phyloP scores from a whole-genome alignment of 1,140 invertebrate species.

The Triops longicaudatus region DNA sequence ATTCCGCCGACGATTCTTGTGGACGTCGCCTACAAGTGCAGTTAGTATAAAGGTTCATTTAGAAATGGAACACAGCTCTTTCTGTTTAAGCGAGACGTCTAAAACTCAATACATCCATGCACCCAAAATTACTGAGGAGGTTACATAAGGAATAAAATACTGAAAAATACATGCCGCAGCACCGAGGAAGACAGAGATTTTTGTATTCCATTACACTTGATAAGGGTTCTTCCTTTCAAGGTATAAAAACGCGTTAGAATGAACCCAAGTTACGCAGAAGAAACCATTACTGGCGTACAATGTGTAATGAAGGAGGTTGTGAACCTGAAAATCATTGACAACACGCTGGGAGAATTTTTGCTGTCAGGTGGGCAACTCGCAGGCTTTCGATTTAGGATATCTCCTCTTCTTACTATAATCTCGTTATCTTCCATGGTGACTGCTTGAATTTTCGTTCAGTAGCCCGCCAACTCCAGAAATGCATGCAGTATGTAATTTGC shows the following conservation, averaged over 20 bases:
- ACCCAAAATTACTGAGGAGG: not conserved
- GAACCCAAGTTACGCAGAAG: not conserved
- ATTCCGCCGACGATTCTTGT: constrained; percentile 88
- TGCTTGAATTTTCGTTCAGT: not conserved
- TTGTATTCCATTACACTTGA: not conserved
- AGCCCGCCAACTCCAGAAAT: not conserved
- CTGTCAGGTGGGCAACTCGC: not conserved
- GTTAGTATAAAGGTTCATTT: not conserved
- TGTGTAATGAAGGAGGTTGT: not conserved
- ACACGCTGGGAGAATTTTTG: not conserved
- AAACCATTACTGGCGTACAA: not conserved
- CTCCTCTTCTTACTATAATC: not conserved
- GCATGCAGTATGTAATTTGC: not conserved
- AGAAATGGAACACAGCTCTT: not conserved
- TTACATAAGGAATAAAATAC: not conserved
- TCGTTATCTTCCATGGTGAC: constrained; percentile 11
- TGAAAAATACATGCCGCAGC: constrained; percentile 1
- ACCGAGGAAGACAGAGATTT: constrained; percentile 14
- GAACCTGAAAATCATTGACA: not conserved
- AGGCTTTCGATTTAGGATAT: not conserved
- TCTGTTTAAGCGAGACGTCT: not conserved
- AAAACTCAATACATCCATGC: not conserved
- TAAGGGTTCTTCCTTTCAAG: not conserved
- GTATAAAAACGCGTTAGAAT: not conserved
- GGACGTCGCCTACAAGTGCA: constrained; percentile 66